Evolutionary conservation across 2,113 vertebrate genomes (phyloP).

Genomic region (Erinaceus europaeus): DNA sequence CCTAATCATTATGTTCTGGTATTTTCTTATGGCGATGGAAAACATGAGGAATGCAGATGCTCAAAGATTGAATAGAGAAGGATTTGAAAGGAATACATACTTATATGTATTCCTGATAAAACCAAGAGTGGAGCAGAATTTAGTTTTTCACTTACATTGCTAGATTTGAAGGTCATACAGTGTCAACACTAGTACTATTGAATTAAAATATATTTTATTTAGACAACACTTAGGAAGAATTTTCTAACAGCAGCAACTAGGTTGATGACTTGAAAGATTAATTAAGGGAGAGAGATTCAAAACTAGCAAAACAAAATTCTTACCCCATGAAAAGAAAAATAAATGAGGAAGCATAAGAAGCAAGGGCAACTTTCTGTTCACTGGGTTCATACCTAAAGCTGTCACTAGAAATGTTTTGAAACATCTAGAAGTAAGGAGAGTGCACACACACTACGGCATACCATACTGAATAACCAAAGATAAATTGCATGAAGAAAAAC

Average conservation of each 20-base stretch:
- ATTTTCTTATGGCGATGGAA: conserved; percentile 90
- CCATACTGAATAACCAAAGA: too few species aligned
- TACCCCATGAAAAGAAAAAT: conserved; percentile 90
- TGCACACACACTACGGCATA: conserved; percentile 82
- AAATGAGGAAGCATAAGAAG: conserved; percentile 91
- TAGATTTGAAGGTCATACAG: conserved; percentile 88
- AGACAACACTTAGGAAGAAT: conserved; percentile 88
- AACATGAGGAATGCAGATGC: conserved; percentile 92
- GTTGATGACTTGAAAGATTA: conserved; percentile 89
- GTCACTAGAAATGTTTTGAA: conserved; percentile 86
- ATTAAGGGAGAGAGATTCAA: conserved; percentile 89
- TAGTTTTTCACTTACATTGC: conserved; percentile 92
- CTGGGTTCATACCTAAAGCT: conserved; percentile 81
- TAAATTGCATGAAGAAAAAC: too few species aligned
- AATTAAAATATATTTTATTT: conserved; percentile 88
- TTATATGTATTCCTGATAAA: conserved; percentile 91
- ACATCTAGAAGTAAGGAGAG: conserved; percentile 82
- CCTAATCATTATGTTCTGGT: too few species aligned
- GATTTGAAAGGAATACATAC: conserved; percentile 84
- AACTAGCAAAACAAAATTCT: conserved; percentile 90
- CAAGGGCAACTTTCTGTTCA: conserved; percentile 64
- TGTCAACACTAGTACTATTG: conserved; percentile 85
- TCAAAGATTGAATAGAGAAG: conserved; percentile 92
- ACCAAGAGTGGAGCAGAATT: conserved; percentile 88
- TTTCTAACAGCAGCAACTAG: conserved; percentile 90